Evolutionary conservation across 2,113 vertebrate species (phyloP).

Genomic region (Rhinolophus sinicus): DNA sequence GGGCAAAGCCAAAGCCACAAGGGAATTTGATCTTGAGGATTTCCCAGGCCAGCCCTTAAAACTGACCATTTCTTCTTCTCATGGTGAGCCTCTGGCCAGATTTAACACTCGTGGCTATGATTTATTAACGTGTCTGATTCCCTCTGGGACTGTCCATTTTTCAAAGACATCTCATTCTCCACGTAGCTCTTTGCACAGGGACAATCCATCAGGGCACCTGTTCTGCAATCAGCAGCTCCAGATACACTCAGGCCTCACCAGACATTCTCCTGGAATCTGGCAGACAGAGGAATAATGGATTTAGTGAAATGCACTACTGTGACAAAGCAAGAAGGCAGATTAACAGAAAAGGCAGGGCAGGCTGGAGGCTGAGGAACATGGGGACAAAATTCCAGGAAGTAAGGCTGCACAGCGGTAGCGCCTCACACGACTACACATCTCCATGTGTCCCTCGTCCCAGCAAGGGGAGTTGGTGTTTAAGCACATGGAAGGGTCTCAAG

Average conservation of each 20-base stretch:
- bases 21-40: constrained; percentile 45
- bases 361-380: not conserved
- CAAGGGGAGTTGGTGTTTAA: not conserved
- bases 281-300: constrained; percentile 1
- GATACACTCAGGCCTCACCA: constrained; percentile 45
- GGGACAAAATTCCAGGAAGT: not conserved
- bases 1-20: constrained; percentile 31
- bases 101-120: constrained; percentile 61
- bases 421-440: not conserved
- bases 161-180: constrained; percentile 62
- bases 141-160: constrained; percentile 61
- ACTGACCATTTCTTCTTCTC: constrained; percentile 51
- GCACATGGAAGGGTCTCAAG: not conserved
- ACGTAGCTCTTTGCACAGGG: constrained; percentile 48
- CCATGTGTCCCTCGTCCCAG: fast-evolving
- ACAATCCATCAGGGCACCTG: constrained; percentile 61
- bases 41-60: constrained; percentile 68
- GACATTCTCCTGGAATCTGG: constrained; percentile 60
- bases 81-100: constrained; percentile 63
- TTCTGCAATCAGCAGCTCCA: constrained; percentile 33
- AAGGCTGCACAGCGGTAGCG: too few relatives aligned
- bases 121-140: constrained; percentile 71
- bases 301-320: constrained; percentile 40
- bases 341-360: constrained; percentile 22
- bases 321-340: constrained; percentile 44